These are phyloP conservation scores for Peromyscus californicus DNA, from an alignment of 2,113 vertebrate genomes.

Conservation along the genomic window DNA sequence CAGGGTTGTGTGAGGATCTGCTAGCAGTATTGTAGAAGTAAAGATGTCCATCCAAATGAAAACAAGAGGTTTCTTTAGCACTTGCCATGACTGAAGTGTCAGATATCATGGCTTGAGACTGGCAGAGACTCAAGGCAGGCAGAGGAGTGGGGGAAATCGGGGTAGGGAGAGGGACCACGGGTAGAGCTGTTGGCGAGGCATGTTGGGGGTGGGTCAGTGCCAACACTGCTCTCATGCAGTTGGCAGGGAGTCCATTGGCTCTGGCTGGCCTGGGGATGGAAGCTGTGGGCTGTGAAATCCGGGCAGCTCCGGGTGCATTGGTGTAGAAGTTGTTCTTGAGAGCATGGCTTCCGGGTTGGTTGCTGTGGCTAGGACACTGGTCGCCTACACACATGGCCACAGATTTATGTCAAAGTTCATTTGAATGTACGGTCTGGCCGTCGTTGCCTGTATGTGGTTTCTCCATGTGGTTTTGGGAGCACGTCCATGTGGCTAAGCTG, in stretches of 20 bases:
- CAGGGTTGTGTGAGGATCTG: neutral
- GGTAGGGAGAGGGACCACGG: neutral
- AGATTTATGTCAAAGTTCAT: neutral
- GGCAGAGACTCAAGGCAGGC: neutral
- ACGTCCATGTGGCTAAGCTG: neutral
- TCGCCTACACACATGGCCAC: neutral
- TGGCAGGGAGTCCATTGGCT: neutral
- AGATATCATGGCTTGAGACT: too few species aligned
- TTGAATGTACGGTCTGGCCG: accelerated
- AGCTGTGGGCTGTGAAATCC: too few species aligned
- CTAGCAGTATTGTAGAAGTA: too few species aligned
- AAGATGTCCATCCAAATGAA: neutral
- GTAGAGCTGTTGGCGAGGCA: neutral
- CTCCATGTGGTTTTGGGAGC: neutral
- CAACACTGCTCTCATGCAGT: neutral
- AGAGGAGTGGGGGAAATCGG: neutral
- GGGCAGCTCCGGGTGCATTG: neutral
- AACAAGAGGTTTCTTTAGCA: too few species aligned
- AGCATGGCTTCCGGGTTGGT: neutral
- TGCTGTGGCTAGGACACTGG: neutral
- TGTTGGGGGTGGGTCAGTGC: neutral
- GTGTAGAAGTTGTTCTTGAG: neutral
- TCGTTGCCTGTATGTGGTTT: neutral
- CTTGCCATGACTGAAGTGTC: neutral
- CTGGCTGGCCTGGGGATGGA: neutral